Base-by-base conservation (phyloP, 2,888 invertebrate genomes). In the Coleophora flavipennella region DNA sequence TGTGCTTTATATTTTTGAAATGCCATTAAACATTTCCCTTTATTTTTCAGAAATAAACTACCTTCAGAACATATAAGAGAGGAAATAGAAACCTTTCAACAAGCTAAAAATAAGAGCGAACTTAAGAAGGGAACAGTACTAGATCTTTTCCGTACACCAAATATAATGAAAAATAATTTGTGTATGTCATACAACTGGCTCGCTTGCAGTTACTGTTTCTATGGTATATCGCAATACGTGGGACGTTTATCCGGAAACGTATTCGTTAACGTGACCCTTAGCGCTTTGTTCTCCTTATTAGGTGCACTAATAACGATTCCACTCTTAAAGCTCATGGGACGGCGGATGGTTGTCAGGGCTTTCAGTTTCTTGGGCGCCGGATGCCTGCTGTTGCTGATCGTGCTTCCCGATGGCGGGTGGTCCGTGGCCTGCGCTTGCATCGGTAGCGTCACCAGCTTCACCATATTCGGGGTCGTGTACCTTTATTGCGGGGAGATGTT, bases 401-500 rank as follows among this genome's bases (percentile, higher is more conserved):
- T 88, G 8, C 76, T 89, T 34, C 80, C 83, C 0, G 62, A 62
- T 44, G 76, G 81, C 7, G 39, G 55, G 0, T 61, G 60, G 1
- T 86, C 87, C 36, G 85, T 91, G 1, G 64, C 87, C 11, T 85
- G 92, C 34, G 92, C 93, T 8, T 88, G 90, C 45, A 63, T 91
- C 33, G 94, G 92, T 0, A 91, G 93, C 42, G 91, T 94, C 37
- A 90, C 93, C 20, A 90, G 93, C 61, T 92, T 94, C 26, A 88
- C 94, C n/a, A 90, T 91, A 1, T 96, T 96, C 61, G 92, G 94
- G 1, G 90, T 92, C 14, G 92, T 92, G 9, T 96, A 96, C 68
- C 87, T 96, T 31, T 96, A 92, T 71, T 91, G 92, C 28, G 91
- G 94, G 0, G 96, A 96, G 72, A 65, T 95, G 36, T 96, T 95